phyloP scores from a whole-genome alignment of 2,888 invertebrate species.

The Subacronicta megacephala region DNA sequence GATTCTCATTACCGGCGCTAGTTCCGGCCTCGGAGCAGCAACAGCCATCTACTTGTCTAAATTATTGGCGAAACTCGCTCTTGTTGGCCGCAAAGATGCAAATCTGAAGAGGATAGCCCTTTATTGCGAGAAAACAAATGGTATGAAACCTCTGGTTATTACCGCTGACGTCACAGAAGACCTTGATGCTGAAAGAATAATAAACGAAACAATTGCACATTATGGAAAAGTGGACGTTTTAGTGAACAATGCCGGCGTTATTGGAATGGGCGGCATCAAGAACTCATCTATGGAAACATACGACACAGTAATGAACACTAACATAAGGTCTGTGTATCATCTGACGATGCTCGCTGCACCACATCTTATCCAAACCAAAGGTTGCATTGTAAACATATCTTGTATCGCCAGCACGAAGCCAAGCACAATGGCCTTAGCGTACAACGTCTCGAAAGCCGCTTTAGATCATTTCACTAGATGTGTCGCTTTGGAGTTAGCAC shows the following conservation, averaged over 20 bases:
- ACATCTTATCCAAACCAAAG: slow-evolving; percentile 93
- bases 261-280: slow-evolving; percentile 94
- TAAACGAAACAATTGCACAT: slow-evolving; percentile 92
- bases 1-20: slow-evolving; percentile 91
- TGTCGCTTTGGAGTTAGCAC: slow-evolving; percentile 95
- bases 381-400: slow-evolving; percentile 97
- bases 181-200: slow-evolving; percentile 90
- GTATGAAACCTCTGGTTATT: slow-evolving; percentile 87
- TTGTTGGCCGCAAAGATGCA: slow-evolving; percentile 87
- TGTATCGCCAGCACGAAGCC: slow-evolving; percentile 94
- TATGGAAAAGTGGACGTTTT: slow-evolving; percentile 93
- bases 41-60: slow-evolving; percentile 92
- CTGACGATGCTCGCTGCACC: slow-evolving; percentile 96
- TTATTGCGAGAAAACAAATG: slow-evolving; percentile 89
- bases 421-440: slow-evolving; percentile 93
- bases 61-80: slow-evolving; percentile 90
- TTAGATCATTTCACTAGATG: slow-evolving; percentile 98
- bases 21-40: slow-evolving; percentile 93
- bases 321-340: slow-evolving; percentile 94
- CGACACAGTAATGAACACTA: slow-evolving; percentile 96
- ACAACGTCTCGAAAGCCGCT: slow-evolving; percentile 97
- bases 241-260: slow-evolving; percentile 96
- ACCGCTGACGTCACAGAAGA: slow-evolving; percentile 92
- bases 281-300: slow-evolving; percentile 94
- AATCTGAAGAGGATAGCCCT: slow-evolving; percentile 77